Conservation (phyloP, 2,888 invertebrate genomes). For the Bembecia ichneumoniformis region DNA sequence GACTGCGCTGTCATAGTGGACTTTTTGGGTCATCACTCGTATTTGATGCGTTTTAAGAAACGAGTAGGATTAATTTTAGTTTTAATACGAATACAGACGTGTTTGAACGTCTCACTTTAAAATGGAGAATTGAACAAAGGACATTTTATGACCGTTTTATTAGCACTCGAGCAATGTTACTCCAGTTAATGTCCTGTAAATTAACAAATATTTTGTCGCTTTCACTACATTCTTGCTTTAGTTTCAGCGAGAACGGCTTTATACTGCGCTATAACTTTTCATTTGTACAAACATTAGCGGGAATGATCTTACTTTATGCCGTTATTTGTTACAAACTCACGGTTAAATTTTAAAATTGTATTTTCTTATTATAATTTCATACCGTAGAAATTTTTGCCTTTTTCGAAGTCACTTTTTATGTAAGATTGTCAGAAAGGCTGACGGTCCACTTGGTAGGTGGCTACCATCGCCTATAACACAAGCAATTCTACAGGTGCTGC, state of each 20-base stretch:
- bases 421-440: no score
- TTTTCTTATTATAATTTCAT: no score
- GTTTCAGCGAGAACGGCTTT: neutral
- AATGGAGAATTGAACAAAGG: slow-evolving; percentile 1
- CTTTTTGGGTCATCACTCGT: slow-evolving; percentile 59
- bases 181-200: neutral
- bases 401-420: no score
- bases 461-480: no score
- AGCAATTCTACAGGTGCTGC: no score
- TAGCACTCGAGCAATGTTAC: neutral
- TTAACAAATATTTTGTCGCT: neutral
- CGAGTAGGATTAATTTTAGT: slow-evolving; percentile 52
- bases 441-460: no score
- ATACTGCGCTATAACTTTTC: neutral
- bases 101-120: slow-evolving; percentile 17
- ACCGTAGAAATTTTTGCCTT: no score
- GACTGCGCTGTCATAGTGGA: slow-evolving; percentile 48
- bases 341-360: no score
- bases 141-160: neutral
- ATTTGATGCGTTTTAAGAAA: slow-evolving; percentile 61
- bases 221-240: neutral
- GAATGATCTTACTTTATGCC: neutral
- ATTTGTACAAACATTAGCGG: neutral
- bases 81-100: slow-evolving; percentile 46
- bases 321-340: neutral